Evolutionary conservation across 2,888 invertebrate genomes (phyloP), one percentile per base, ranked within the genome.

Genomic region (Arrhopalites spinosus): DNA sequence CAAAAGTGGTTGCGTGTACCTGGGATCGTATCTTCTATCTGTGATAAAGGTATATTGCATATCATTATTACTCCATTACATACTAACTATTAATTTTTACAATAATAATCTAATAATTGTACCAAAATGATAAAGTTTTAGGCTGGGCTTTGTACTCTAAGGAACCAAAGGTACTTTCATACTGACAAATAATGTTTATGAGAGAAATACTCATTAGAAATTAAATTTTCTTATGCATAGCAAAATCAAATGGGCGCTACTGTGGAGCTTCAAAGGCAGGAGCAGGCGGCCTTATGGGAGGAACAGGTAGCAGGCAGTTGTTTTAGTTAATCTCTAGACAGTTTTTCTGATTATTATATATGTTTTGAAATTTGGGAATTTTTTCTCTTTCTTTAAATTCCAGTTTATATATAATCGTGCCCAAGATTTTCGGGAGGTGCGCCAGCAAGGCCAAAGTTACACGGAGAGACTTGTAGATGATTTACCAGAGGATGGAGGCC

Each of bases 201-300:
- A n/a, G n/a, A n/a, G n/a, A n/a, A n/a, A n/a, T n/a, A n/a, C n/a
- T n/a, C n/a, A n/a, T n/a, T n/a, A n/a, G n/a, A n/a, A n/a, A n/a
- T n/a, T n/a, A n/a, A n/a, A n/a, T n/a, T n/a, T n/a, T n/a, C n/a
- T n/a, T n/a, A n/a, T n/a, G n/a, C n/a, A n/a, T 43, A 81, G 70
- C 84, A 85, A 36, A 82, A 84, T 17, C 86, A 86, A 17, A 86
- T 87, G 84, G 88, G 88, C 20, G 88, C 88, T 13, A 88, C 88
- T 1, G 81, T 88, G 68, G 88, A 88, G 81, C 83, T 88, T 11
- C 88, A 88, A 83, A 83, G 88, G 25, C 86, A 86, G 77, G 87
- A 88, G 79, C 86, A 86, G 73, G 83, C 87, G 73, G 88, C n/a
- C n/a, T n/a, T n/a, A n/a, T n/a, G n/a, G n/a, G n/a, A n/a, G n/a